Percentiles rank a stretch among this genome's conserved stretches.
Evolutionary conservation across 2,113 vertebrate species (phyloP).

Genomic region (Clarias batrachus): DNA sequence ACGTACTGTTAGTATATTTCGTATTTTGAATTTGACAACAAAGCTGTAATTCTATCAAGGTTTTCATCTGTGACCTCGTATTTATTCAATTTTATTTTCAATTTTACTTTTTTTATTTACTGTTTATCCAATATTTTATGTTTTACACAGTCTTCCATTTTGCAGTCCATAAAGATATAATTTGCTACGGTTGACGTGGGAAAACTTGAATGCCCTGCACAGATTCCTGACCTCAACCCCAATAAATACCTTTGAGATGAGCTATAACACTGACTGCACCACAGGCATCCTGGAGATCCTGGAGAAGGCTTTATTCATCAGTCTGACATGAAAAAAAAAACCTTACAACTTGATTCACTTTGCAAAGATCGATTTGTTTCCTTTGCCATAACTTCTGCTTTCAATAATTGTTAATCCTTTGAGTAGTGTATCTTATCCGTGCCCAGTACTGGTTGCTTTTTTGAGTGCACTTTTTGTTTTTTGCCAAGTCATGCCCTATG

Average conservation of each 20-base stretch:
- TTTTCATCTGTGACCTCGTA: neutral
- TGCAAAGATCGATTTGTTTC: neutral
- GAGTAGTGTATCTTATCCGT: neutral
- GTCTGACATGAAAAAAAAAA: neutral
- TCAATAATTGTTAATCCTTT: neutral
- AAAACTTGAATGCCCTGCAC: neutral
- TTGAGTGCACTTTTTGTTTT: neutral
- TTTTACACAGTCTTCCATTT: neutral
- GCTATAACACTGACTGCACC: neutral
- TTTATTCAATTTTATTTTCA: neutral
- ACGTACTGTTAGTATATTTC: neutral
- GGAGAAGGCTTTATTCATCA: too few species aligned
- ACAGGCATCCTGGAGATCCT: neutral
- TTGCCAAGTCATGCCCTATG: slow-evolving; percentile 29
- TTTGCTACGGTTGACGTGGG: neutral
- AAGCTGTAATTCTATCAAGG: neutral
- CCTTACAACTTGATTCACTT: neutral
- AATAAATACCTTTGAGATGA: neutral
- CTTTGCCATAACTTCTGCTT: slow-evolving; percentile 33
- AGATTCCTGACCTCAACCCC: neutral
- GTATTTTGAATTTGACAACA: neutral
- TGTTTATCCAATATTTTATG: neutral
- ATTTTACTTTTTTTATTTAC: too few species aligned
- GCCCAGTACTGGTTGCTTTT: neutral
- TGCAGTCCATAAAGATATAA: neutral